phyloP scores from a whole-genome alignment of 1,140 invertebrate species.

The Pachypsylla venusta region DNA sequence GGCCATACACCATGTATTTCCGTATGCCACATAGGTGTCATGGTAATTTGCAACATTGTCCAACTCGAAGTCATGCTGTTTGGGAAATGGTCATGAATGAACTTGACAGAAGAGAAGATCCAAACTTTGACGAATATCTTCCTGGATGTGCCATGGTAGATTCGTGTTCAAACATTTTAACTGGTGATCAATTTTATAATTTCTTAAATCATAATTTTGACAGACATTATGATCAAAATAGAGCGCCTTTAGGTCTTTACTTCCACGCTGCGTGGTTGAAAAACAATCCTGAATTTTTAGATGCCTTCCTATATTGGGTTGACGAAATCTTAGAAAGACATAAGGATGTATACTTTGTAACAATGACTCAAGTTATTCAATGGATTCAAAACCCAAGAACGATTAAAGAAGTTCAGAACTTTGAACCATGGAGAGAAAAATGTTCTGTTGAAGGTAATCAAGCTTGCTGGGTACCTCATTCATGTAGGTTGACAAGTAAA shows the following conservation, averaged over 20 bases:
- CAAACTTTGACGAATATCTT: constrained; percentile 75
- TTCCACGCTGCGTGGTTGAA: constrained; percentile 94
- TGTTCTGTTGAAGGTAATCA: constrained; percentile 62
- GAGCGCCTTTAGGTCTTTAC: constrained; percentile 81
- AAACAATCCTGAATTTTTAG: constrained; percentile 84
- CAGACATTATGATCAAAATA: constrained; percentile 84
- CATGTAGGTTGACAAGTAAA: constrained; percentile 78
- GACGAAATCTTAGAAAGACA: constrained; percentile 75
- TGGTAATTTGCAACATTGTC: constrained; percentile 83
- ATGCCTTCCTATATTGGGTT: constrained; percentile 87
- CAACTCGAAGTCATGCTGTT: constrained; percentile 78
- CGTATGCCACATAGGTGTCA: constrained; percentile 90
- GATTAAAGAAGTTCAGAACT: constrained; percentile 68
- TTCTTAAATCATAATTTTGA: constrained; percentile 94
- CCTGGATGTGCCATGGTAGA: constrained; percentile 94
- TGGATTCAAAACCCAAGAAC: constrained; percentile 90
- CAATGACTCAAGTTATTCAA: constrained; percentile 93
- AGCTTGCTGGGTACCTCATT: constrained; percentile 73
- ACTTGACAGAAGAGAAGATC: constrained; percentile 79
- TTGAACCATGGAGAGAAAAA: constrained; percentile 89
- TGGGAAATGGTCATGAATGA: constrained; percentile 99
- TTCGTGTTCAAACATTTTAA: constrained; percentile 85
- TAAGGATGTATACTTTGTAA: constrained; percentile 91
- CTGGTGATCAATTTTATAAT: constrained; percentile 87
- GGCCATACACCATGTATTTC: constrained; percentile 97